These are phyloP conservation scores for Sebastes paucispinis DNA, from an alignment of 2,797 vertebrate genomes.

Conservation along the genomic window DNA sequence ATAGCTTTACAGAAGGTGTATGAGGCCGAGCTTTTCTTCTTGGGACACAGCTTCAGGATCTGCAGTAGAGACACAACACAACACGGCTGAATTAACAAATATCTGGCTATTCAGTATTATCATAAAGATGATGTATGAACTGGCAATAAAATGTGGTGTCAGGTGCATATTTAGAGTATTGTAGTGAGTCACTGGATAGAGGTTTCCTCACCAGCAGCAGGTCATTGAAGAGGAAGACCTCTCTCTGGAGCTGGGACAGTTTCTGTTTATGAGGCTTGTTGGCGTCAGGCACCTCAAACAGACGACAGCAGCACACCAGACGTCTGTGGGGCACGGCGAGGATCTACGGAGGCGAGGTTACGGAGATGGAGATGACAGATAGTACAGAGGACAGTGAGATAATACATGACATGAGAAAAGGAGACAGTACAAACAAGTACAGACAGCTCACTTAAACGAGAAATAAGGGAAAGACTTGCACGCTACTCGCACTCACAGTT, in stretches of 20 bases:
- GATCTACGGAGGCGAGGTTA: constrained; percentile 80
- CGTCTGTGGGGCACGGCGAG: constrained; percentile 95
- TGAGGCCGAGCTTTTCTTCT: constrained; percentile 96
- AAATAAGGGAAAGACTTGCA: background rate
- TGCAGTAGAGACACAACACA: constrained; percentile 62
- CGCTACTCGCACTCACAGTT: constrained; percentile 81
- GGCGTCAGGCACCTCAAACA: constrained; percentile 95
- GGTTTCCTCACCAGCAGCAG: constrained; percentile 90
- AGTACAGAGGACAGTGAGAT: constrained; percentile 31
- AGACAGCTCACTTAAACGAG: constrained; percentile 24
- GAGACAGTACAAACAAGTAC: constrained; percentile 8
- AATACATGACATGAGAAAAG: constrained; percentile 9
- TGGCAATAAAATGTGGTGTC: background rate
- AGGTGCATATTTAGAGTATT: background rate
- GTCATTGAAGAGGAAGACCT: constrained; percentile 99
- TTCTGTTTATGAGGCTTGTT: constrained; percentile 99
- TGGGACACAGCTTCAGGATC: constrained; percentile 98
- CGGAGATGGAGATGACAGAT: constrained; percentile 52
- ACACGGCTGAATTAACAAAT: background rate
- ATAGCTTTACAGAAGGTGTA: constrained; percentile 98
- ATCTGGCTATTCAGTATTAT: background rate
- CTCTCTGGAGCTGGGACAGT: constrained; percentile 95
- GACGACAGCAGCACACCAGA: constrained; percentile 97
- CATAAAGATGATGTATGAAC: background rate
- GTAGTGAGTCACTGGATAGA: background rate